Evolutionary conservation across 2,113 vertebrate species (phyloP).

Genomic region (Pelusios castaneus): DNA sequence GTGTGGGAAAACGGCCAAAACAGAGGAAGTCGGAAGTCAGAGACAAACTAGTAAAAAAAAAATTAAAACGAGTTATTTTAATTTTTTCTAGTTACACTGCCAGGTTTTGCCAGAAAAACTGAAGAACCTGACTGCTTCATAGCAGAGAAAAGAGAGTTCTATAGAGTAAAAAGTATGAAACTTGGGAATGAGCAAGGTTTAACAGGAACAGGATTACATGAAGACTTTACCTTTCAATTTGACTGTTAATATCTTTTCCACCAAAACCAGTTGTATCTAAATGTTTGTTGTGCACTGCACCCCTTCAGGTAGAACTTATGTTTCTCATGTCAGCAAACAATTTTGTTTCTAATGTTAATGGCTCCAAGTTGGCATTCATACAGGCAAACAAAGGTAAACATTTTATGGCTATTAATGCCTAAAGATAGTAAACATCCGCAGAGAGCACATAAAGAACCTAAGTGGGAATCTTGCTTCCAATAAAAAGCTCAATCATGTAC

Average conservation of each 20-base stretch:
- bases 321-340: constrained; percentile 64
- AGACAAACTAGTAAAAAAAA: constrained; percentile 60
- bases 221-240: constrained; percentile 57
- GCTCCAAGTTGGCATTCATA: constrained; percentile 92
- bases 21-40: constrained; percentile 62
- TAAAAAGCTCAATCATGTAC: constrained; percentile 64
- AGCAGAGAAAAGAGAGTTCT: constrained; percentile 71
- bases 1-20: constrained; percentile 67
- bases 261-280: constrained; percentile 57
- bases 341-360: constrained; percentile 72
- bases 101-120: constrained; percentile 68
- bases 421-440: constrained; percentile 76
- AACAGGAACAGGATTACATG: constrained; percentile 69
- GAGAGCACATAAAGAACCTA: constrained; percentile 63
- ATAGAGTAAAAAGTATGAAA: constrained; percentile 71
- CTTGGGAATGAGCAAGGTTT: constrained; percentile 73
- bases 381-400: constrained; percentile 95
- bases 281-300: constrained; percentile 68
- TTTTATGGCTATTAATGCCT: constrained; percentile 78
- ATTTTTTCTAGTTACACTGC: constrained; percentile 28
- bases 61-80: not conserved
- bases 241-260: constrained; percentile 57
- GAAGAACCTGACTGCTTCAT: constrained; percentile 70
- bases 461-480: constrained; percentile 80
- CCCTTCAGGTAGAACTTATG: constrained; percentile 71